A percentile compares a stretch with the other conserved stretches of the same genome.
phyloP scores from a whole-genome alignment of 2,797 vertebrate genomes.

The Mormyrops boulengeri region DNA sequence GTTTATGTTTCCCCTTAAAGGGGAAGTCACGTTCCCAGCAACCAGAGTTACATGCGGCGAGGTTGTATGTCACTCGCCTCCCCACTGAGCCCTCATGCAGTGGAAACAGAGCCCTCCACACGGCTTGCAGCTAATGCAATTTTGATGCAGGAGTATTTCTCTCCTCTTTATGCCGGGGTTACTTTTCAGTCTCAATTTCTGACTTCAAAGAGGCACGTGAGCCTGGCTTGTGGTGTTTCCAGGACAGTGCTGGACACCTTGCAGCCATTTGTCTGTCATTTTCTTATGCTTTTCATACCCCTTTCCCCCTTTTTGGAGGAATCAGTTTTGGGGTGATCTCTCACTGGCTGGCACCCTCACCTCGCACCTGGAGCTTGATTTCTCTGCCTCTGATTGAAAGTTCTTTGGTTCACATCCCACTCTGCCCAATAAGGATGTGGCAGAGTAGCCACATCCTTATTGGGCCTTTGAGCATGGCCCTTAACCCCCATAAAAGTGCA shows the following conservation, averaged over 20 bases:
- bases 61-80: constrained; percentile 50
- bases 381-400: not conserved
- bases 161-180: constrained; percentile 55
- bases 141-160: constrained; percentile 62
- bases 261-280: not conserved
- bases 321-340: not conserved
- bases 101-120: constrained; percentile 49
- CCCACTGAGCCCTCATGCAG: constrained; percentile 13
- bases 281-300: not conserved
- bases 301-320: not conserved
- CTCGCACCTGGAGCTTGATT: not conserved
- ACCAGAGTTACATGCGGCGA: constrained; percentile 42
- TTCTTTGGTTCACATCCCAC: not conserved
- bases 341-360: not conserved
- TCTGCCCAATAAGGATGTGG: no score
- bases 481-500: not conserved
- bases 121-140: constrained; percentile 47
- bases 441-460: not conserved
- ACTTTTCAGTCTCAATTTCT: constrained; percentile 54
- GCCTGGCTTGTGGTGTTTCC: constrained; percentile 44
- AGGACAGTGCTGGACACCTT: constrained; percentile 22
- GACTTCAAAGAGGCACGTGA: constrained; percentile 57
- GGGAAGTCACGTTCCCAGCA: not conserved
- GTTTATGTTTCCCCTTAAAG: not conserved
- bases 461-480: not conserved